Base-by-base conservation (phyloP, 2,113 vertebrate genomes). In the Aspiorhynchus laticeps region DNA sequence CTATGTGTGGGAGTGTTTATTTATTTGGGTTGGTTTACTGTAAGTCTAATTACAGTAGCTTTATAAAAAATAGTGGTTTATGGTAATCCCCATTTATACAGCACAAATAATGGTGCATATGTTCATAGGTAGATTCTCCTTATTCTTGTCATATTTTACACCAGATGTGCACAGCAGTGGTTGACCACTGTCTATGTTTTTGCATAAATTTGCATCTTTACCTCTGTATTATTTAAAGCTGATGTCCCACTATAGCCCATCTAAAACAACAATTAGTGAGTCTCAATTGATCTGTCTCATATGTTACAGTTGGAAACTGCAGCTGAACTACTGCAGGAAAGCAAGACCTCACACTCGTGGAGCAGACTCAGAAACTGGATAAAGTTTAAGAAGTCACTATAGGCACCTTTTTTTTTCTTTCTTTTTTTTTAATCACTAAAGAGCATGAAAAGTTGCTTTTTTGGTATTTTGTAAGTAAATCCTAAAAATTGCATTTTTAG, bases 111-210 rank as follows among this genome's bases (percentile, higher is more conserved):
- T 3, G 74, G 33, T 14, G 11, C 51, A 17, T 48, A 15, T 85
- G 48, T 17, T 38, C 33, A 51, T 65, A 7, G 15, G 74, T 19
- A 38, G 28, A 46, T 86, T 80, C 77, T 69, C 53, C n/a, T 63
- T n/a, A 65, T 81, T 65, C 36, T 43, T 81, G 33, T 86, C 63
- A 56, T 86, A 11, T 38, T 80, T 80, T 19, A 17, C 33, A 26
- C 21, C 77, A 86, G 43, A 56, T 86, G 85, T 86, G 24, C n/a
- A 4, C 24, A 4, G 46, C 61, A n/a, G 10, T 9, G 7, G 14
- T 38, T 63, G 33, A 21, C 24, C 43, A 59, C 14, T 8, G 24
- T 56, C 33, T 28, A 9, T 74, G 24, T 74, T 84, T 74, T 59
- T 73, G 9, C 65, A 73, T 7, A 84, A 73, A 10, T 1, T 41